Base-by-base conservation (phyloP, 2,113 vertebrate genomes). In the Chinchilla lanigera region DNA sequence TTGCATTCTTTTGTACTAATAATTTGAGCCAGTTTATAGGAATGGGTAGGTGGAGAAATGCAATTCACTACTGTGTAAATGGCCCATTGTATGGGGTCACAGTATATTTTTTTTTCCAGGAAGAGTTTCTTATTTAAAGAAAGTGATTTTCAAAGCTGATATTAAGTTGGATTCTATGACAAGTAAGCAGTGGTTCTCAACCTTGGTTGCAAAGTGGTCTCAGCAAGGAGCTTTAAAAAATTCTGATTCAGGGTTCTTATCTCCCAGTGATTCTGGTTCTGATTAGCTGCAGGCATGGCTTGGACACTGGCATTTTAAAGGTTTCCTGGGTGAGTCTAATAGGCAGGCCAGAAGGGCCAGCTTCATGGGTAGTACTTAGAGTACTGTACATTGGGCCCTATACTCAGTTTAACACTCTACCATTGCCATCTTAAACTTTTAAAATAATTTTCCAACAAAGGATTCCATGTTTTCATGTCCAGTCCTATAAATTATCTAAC, bases 81-180 rank as follows among this genome's bases (percentile, higher is more conserved):
- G 41, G 52, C 61, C 35, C 56, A 20, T 96, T 95, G 80, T 84
- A 61, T 81, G 73, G 85, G 75, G 11, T 30, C 44, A 60, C 61
- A 87, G 24, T 63, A 22, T 75, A 30, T 77, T 30, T 80, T 95
- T 56, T 94, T 90, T 52, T 7, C 44, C 67, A 86, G 44, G 52
- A 65, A 80, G 56, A 84, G 58, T 95, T 86, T 94, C 56, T 73
- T 91, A 77, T 77, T 94, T 90, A 89, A 94, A 96, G 77, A 86
- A 96, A 94, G 77, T 86, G 38, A 71, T 93, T 97, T 96, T 84
- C 38, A 85, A 96, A 95, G 67, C 56, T 95, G 87, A 8, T 69
- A 86, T 92, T 78, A 94, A 95, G 77, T 97, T 60, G 83, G 50
- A 88, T 30, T 92, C 75, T 82, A 0, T 73, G 85, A 92, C 54